Percentiles rank a stretch among this genome's conserved stretches.
Evolutionary conservation across 2,113 vertebrate genomes (phyloP).

Genomic region (Galemys pyrenaicus): DNA sequence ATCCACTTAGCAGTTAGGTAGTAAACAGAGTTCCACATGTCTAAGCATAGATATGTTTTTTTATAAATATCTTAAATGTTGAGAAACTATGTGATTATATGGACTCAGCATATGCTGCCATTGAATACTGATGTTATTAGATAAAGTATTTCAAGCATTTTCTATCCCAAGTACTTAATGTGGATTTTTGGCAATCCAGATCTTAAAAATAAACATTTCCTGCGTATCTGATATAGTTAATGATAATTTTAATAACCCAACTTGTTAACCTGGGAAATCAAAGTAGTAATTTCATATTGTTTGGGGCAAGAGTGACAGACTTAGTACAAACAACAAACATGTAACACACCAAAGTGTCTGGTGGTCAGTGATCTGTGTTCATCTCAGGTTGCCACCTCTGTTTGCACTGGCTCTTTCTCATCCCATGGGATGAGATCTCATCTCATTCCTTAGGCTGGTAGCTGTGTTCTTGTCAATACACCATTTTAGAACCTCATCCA

Average conservation of each 20-base stretch:
- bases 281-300: neutral
- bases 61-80: constrained; percentile 68
- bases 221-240: neutral
- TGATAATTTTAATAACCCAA: neutral
- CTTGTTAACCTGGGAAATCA: neutral
- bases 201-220: neutral
- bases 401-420: too few species aligned
- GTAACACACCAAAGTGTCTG: neutral
- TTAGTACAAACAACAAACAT: neutral
- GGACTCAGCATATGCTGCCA: constrained; percentile 35
- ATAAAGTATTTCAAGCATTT: constrained; percentile 29
- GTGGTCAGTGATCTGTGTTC: too few species aligned
- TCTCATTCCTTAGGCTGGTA: too few species aligned
- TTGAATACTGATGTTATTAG: neutral
- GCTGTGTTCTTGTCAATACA: neutral
- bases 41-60: constrained; percentile 63
- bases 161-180: neutral
- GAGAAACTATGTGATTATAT: constrained; percentile 60
- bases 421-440: too few species aligned
- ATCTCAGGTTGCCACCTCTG: too few species aligned
- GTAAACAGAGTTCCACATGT: constrained; percentile 69
- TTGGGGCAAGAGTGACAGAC: neutral
- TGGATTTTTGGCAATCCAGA: neutral
- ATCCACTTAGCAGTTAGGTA: constrained; percentile 68
- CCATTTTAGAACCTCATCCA: constrained; percentile 97